These are phyloP conservation scores for Prunella strophiata DNA, from an alignment of 2,797 vertebrate genomes.

Conservation along the genomic window DNA sequence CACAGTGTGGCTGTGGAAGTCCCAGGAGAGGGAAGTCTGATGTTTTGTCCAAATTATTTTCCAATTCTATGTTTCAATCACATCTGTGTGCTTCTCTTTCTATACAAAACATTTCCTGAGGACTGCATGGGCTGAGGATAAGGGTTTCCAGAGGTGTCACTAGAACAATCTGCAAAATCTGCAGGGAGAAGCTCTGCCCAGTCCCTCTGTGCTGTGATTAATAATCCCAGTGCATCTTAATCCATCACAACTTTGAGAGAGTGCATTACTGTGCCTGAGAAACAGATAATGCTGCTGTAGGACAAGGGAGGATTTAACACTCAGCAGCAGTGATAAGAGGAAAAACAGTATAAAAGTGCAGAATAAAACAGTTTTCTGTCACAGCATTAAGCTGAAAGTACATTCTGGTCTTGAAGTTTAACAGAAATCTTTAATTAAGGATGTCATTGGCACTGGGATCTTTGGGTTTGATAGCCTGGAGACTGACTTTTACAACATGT, in stretches of 20 bases:
- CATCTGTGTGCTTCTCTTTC: not conserved
- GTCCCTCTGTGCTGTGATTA: not conserved
- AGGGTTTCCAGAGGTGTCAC: not conserved
- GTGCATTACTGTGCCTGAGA: not conserved
- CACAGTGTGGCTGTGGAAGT: not conserved
- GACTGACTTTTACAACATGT: not conserved
- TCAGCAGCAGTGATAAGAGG: not conserved
- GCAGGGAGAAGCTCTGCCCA: not conserved
- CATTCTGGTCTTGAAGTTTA: not conserved
- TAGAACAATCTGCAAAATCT: not conserved
- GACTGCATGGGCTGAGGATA: not conserved
- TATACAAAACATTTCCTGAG: not conserved
- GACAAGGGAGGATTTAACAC: not conserved
- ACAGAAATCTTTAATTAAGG: slow-evolving; percentile 26
- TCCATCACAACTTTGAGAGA: not conserved
- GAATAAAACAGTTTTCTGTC: not conserved
- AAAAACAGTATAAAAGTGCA: not conserved
- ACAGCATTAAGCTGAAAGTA: not conserved
- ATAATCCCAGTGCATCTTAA: not conserved
- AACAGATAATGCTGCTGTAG: not conserved
- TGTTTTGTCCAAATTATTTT: not conserved
- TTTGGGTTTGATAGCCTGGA: slow-evolving; percentile 14
- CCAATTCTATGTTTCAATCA: not conserved
- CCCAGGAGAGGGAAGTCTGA: too few relatives aligned
- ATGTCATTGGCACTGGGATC: not conserved